These are phyloP conservation scores for Otus sunia DNA, from an alignment of 2,113 vertebrate genomes.

Conservation along the genomic window DNA sequence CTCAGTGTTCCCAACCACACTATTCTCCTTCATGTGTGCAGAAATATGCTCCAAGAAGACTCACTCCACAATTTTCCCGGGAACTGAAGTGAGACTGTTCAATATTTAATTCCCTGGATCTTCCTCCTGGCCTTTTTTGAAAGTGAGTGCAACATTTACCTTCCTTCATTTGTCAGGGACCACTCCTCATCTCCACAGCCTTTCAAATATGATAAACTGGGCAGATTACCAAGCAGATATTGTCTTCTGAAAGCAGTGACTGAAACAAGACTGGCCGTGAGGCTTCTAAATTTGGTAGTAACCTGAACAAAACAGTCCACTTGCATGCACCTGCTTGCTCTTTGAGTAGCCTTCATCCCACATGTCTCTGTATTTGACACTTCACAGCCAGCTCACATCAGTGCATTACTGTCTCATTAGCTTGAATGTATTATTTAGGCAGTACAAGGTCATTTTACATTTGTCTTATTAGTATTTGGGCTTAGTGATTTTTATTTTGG, in stretches of 20 bases:
- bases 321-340: not conserved
- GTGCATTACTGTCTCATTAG: not conserved
- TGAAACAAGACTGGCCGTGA: not conserved
- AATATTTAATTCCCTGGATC: not conserved
- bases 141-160: not conserved
- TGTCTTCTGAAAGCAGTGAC: not conserved
- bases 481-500: not conserved
- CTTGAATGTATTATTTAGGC: not conserved
- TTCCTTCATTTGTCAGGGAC: not conserved
- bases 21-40: not conserved
- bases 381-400: not conserved
- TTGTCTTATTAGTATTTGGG: not conserved
- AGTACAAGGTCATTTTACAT: not conserved
- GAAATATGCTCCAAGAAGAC: not conserved
- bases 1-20: not conserved
- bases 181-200: fast-evolving
- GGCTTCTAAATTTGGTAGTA: not conserved
- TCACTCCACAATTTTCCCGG: not conserved
- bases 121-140: not conserved
- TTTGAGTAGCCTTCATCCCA: not conserved
- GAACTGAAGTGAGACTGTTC: not conserved
- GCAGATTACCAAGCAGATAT: not conserved
- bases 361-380: not conserved
- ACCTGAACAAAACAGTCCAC: not conserved
- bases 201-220: not conserved